Evolutionary conservation across 1,140 invertebrate species (phyloP).

Genomic region (Patella vulgata): DNA sequence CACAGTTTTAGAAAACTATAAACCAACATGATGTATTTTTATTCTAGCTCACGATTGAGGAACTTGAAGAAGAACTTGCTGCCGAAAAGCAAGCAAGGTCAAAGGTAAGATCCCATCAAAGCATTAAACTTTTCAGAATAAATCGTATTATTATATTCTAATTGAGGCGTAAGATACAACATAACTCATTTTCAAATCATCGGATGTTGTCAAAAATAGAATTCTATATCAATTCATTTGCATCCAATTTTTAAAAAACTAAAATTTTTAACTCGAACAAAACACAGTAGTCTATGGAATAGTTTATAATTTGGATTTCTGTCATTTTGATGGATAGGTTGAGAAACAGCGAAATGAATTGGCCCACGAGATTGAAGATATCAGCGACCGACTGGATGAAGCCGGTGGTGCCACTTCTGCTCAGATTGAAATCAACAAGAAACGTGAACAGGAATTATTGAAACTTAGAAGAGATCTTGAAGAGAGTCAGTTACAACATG

Average conservation of each 20-base stretch:
- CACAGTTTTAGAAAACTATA: too few relatives aligned
- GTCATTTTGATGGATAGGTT: too few relatives aligned
- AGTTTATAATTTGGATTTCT: constrained; percentile 21
- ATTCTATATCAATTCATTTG: not conserved
- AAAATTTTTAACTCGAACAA: not conserved
- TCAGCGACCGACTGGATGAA: constrained; percentile 95
- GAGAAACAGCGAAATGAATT: constrained; percentile 97
- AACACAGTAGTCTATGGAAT: not conserved
- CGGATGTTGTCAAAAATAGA: not conserved
- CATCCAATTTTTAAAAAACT: too few relatives aligned
- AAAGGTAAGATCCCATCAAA: constrained; percentile 69
- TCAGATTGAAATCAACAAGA: constrained; percentile 96
- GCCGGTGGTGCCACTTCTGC: constrained; percentile 97
- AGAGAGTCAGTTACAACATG: constrained; percentile 97
- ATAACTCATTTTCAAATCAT: not conserved
- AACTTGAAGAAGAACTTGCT: constrained; percentile 96
- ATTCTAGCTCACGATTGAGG: constrained; percentile 82
- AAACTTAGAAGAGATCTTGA: constrained; percentile 97
- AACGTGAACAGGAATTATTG: constrained; percentile 96
- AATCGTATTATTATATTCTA: not conserved
- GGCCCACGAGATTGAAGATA: constrained; percentile 93
- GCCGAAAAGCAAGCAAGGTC: constrained; percentile 93
- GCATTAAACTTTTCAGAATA: not conserved
- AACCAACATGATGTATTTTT: not conserved
- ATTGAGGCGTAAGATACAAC: too few relatives aligned